phyloP scores from a whole-genome alignment of 2,888 invertebrate species.

The Ptychoptera albimana region DNA sequence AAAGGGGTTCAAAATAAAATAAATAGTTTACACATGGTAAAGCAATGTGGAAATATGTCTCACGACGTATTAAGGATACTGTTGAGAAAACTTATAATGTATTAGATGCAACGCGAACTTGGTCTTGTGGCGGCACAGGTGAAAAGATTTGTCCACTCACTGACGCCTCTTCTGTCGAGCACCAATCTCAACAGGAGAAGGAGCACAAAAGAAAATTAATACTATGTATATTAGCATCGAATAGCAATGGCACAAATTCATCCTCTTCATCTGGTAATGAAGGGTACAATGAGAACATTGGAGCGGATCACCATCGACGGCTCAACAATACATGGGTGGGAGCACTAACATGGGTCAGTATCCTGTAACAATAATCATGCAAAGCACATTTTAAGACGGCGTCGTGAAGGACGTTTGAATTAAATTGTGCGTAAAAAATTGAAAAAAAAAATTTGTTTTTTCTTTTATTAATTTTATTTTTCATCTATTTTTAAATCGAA shows the following conservation, averaged over 20 bases:
- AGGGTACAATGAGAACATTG: slow-evolving; percentile 3
- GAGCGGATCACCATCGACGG: slow-evolving; percentile 1
- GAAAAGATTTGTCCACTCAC: not conserved
- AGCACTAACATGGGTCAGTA: slow-evolving; percentile 33
- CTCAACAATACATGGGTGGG: slow-evolving; percentile 8
- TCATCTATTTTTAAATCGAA: no score
- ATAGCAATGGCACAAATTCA: not conserved
- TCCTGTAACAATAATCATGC: not conserved
- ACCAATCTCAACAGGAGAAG: no score
- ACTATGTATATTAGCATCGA: no score
- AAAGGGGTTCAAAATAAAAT: no score
- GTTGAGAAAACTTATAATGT: slow-evolving; percentile 34
- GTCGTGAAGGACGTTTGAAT: not conserved
- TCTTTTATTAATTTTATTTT: slow-evolving; percentile 13
- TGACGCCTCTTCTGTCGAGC: no score
- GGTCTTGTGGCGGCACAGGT: slow-evolving; percentile 14
- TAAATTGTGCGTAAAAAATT: not conserved
- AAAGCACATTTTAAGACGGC: not conserved
- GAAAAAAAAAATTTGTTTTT: slow-evolving; percentile 4
- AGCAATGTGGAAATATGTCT: slow-evolving; percentile 40
- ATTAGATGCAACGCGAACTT: slow-evolving; percentile 33
- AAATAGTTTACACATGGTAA: not conserved
- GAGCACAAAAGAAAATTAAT: no score
- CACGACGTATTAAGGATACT: slow-evolving; percentile 34
- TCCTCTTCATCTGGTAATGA: slow-evolving; percentile 3